Evolutionary conservation across 2,888 invertebrate genomes (phyloP), one percentile per base, ranked within the genome.

Genomic region (Osmoderma eremita): DNA sequence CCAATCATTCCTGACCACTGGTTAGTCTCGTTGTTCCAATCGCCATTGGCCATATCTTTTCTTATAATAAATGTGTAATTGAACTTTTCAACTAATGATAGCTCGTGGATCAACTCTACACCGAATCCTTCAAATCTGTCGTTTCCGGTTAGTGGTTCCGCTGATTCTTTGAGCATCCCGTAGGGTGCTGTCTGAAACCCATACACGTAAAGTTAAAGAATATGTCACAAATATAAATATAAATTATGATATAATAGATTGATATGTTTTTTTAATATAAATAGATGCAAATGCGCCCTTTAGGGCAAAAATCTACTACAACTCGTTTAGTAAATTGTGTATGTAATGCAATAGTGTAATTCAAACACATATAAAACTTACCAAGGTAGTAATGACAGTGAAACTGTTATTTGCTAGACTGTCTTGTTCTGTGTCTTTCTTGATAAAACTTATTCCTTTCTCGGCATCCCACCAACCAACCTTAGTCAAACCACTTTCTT

Each of bases 1-100:
- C 83, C 86, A 75, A 92, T 87, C 91, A 93, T 92, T 63, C 92
- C 93, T 69, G 85, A 88, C 90, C 91, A 92, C 76, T 86, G 83
- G 3, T 79, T 70, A 77, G 82, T 83, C 76, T 77, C 61, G 76
- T 81, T 72, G 75, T 82, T 82, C 78, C 81, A 72, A 72, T 76
- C 72, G 67, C 81, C 72, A 79, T 84, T 79, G 39, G 80, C 73
- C 24, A 75, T 75, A 64, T 81, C 81, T 2, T 74, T 76, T 68
- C 80, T 76, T 10, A 80, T 74, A 38, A 82, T 80, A 62, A 90
- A 86, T 0, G 84, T 84, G 77, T 88, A 90, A 70, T 85, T 86
- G 78, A 90, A 90, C 6, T 85, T 84, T 36, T 86, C 81, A 67
- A 85, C 78, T 63, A 81, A 74, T n/a, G 88, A 81, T 56, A 91